Evolutionary conservation across 2,113 vertebrate species (phyloP).

Genomic region (Empidonax traillii): DNA sequence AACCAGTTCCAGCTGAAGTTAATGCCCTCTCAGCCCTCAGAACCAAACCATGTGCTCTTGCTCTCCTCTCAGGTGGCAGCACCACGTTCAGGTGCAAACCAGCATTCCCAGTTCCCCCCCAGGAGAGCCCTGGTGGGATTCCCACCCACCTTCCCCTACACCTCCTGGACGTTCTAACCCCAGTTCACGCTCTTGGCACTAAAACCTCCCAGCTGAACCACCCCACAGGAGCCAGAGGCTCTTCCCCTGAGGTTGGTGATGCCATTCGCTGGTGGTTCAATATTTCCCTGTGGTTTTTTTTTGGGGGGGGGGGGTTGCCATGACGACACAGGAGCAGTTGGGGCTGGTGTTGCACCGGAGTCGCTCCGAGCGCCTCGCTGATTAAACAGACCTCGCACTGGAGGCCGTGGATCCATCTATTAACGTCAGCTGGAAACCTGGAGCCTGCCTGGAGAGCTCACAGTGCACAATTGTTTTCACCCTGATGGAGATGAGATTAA

Average conservation of each 20-base stretch:
- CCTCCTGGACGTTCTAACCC: neutral
- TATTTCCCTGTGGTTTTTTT: neutral
- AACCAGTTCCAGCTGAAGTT: neutral
- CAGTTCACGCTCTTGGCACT: neutral
- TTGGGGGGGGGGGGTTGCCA: neutral
- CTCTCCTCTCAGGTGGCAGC: neutral
- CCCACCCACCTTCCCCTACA: fast-evolving
- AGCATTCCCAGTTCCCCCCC: neutral
- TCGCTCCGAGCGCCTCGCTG: neutral
- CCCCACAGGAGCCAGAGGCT: neutral
- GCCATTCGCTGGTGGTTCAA: neutral
- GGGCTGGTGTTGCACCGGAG: neutral
- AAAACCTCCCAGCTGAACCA: too few relatives aligned
- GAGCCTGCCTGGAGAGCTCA: neutral
- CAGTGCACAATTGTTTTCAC: neutral
- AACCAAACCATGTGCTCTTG: neutral
- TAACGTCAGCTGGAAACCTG: neutral
- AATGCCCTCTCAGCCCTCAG: neutral
- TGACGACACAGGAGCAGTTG: neutral
- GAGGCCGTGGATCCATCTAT: neutral
- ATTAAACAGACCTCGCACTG: neutral
- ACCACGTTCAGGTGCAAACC: fast-evolving
- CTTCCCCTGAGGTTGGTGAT: neutral
- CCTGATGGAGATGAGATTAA: neutral
- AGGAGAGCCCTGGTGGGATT: neutral